Conservation (phyloP, 2,113 vertebrate species). For the Antigone vipio region DNA sequence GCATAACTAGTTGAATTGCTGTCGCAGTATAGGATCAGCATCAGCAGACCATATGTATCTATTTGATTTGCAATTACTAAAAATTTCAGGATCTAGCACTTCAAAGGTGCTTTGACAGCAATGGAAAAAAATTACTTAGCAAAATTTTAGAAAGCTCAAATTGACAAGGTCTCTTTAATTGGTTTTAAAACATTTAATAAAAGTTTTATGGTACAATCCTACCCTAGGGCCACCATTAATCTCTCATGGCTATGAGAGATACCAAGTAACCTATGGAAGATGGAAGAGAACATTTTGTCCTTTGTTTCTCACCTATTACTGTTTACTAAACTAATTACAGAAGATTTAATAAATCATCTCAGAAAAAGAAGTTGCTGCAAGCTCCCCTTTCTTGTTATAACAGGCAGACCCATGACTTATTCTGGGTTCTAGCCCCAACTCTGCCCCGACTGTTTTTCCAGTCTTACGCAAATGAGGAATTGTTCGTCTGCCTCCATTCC, state of each 20-base stretch:
- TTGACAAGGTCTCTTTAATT: neutral
- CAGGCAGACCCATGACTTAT: neutral
- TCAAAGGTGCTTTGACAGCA: neutral
- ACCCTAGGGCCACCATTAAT: neutral
- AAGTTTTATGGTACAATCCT: neutral
- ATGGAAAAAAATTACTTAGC: neutral
- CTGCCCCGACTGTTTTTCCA: neutral
- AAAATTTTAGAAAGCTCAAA: neutral
- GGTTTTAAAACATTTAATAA: neutral
- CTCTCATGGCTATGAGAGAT: neutral
- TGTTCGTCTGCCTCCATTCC: neutral
- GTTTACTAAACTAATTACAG: conserved; percentile 21
- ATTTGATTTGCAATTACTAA: neutral
- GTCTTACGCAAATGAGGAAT: neutral
- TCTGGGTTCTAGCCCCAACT: neutral
- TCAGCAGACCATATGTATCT: neutral
- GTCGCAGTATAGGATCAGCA: neutral
- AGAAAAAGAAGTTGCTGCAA: neutral
- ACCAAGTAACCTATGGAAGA: neutral
- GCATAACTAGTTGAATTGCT: neutral
- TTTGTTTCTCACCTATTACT: neutral
- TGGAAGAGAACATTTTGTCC: neutral
- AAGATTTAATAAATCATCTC: neutral
- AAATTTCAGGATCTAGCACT: neutral
- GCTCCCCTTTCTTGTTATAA: neutral